phyloP scores from a whole-genome alignment of 2,113 vertebrate species.

The Mirounga angustirostris region DNA sequence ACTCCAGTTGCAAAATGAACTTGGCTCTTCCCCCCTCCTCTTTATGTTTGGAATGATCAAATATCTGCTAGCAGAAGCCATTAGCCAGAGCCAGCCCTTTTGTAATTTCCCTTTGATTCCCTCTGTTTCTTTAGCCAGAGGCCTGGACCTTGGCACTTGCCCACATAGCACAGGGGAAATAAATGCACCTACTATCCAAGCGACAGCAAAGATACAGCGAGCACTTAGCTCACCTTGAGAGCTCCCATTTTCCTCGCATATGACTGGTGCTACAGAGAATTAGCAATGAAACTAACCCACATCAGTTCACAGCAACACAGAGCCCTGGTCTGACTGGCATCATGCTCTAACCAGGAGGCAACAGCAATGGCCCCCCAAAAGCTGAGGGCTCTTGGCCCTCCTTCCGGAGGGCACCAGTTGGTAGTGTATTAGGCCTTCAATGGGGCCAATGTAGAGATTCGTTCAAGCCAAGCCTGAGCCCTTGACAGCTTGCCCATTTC shows the following conservation, averaged over 20 bases:
- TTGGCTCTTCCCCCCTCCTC: conserved; percentile 30
- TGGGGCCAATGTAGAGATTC: neutral
- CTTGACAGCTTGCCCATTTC: neutral
- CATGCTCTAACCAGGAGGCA: neutral
- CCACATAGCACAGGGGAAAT: neutral
- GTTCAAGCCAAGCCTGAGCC: neutral
- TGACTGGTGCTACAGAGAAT: neutral
- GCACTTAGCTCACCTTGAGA: neutral
- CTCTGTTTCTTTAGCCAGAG: conserved; percentile 35
- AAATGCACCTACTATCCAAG: neutral
- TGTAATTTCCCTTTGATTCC: conserved; percentile 30
- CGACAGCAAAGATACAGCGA: neutral
- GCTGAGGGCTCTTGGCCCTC: neutral
- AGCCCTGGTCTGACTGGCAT: neutral
- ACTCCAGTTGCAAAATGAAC: conserved; percentile 64
- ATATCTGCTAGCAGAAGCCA: neutral
- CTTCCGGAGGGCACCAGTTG: neutral
- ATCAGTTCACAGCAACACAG: neutral
- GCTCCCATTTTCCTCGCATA: neutral
- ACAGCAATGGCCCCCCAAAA: neutral
- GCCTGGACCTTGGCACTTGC: neutral
- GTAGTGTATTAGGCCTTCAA: neutral
- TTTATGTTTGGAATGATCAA: conserved; percentile 45
- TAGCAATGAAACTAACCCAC: neutral
- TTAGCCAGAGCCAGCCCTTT: neutral